Evolutionary conservation across 2,113 vertebrate genomes (phyloP).

Genomic region (Carlito syrichta): DNA sequence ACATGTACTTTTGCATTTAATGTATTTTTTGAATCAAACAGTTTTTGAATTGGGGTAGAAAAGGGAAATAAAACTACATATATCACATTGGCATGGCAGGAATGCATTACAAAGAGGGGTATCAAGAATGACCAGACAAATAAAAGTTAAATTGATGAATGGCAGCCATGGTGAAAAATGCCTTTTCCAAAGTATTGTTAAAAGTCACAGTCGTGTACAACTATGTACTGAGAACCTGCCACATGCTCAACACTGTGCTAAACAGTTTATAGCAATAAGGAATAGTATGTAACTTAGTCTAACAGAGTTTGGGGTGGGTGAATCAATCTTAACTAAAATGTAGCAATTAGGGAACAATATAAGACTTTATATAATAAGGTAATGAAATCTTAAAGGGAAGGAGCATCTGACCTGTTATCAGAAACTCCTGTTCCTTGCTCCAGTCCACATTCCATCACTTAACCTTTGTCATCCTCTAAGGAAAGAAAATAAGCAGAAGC

Average conservation of each 20-base stretch:
- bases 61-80: background rate
- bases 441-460: background rate
- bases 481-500: background rate
- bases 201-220: background rate
- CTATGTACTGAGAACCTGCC: background rate
- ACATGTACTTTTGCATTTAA: background rate
- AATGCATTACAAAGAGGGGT: background rate
- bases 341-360: background rate
- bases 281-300: background rate
- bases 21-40: background rate
- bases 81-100: background rate
- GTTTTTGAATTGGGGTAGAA: background rate
- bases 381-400: background rate
- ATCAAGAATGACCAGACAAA: background rate
- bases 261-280: no score
- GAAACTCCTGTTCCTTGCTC: background rate
- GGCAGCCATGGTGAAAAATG: background rate
- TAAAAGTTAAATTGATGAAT: background rate
- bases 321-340: background rate
- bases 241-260: background rate
- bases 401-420: background rate
- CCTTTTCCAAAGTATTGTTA: background rate
- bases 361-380: background rate
- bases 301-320: background rate
- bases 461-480: background rate